phyloP scores from a whole-genome alignment of 2,888 invertebrate species.

The Conistra vaccinii region DNA sequence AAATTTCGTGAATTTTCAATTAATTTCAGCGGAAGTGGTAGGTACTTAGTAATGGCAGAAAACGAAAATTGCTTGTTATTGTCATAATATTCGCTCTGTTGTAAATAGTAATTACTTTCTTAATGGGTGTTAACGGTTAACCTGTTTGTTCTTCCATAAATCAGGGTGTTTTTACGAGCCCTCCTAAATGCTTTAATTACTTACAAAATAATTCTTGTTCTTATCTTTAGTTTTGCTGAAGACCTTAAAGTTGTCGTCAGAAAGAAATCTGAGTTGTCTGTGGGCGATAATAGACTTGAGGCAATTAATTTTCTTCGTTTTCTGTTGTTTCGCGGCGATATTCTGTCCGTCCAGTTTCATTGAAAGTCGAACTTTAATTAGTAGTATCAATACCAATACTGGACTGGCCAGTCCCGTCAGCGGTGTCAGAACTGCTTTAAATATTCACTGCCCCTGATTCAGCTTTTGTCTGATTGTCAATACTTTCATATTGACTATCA shows the following conservation, averaged over 20 bases:
- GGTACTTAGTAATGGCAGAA: slow-evolving; percentile 38
- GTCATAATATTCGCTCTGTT: slow-evolving; percentile 47
- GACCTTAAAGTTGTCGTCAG: slow-evolving; percentile 8
- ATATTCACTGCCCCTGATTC: slow-evolving; percentile 16
- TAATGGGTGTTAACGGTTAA: slow-evolving; percentile 55
- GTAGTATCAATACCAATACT: not conserved
- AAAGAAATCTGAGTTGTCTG: slow-evolving; percentile 12
- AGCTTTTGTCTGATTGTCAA: slow-evolving; percentile 1
- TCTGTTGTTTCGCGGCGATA: slow-evolving; percentile 11
- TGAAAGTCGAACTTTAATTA: slow-evolving; percentile 19
- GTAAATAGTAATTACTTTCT: slow-evolving; percentile 57
- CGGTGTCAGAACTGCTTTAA: slow-evolving; percentile 18
- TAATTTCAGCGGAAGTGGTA: slow-evolving; percentile 43
- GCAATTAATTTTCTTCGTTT: slow-evolving; percentile 26
- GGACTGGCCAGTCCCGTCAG: not conserved
- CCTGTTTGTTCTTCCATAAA: slow-evolving; percentile 42
- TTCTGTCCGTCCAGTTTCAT: slow-evolving; percentile 7
- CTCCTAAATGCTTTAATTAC: slow-evolving; percentile 30
- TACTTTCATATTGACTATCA: slow-evolving; percentile 3
- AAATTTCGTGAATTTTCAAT: slow-evolving; percentile 42
- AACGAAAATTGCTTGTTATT: slow-evolving; percentile 49
- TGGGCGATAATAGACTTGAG: slow-evolving; percentile 15
- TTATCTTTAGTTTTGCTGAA: slow-evolving; percentile 12
- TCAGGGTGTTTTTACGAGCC: slow-evolving; percentile 41
- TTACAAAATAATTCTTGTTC: slow-evolving; percentile 22